These are phyloP conservation scores for Philotrypesis tridentata DNA, from an alignment of 1,140 invertebrate genomes.

Conservation along the genomic window DNA sequence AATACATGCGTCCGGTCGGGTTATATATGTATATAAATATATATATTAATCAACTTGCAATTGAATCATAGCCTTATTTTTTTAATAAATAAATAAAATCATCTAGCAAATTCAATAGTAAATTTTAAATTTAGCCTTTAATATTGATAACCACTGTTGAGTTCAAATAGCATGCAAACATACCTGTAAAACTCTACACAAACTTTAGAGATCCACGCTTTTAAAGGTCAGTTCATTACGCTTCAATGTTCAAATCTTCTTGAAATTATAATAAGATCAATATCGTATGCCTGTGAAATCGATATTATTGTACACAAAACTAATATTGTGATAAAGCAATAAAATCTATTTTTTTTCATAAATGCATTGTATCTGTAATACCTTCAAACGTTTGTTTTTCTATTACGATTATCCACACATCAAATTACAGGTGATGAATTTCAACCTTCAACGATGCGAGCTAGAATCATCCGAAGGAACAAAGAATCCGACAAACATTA, in stretches of 20 bases:
- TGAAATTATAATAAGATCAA: neutral
- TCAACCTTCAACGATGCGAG: too few relatives aligned
- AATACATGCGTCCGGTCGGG: neutral
- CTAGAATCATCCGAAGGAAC: neutral
- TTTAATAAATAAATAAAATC: constrained; percentile 1
- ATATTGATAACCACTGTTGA: neutral
- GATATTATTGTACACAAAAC: constrained; percentile 53
- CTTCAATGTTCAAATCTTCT: constrained; percentile 7
- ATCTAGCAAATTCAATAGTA: neutral
- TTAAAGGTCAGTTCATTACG: neutral
- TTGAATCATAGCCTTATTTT: constrained; percentile 25
- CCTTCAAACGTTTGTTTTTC: too few relatives aligned
- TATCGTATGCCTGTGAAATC: constrained; percentile 19
- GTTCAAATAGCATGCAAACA: neutral
- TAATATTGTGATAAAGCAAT: constrained; percentile 61
- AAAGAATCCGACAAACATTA: constrained; percentile 16
- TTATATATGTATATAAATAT: neutral
- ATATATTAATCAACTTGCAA: constrained; percentile 9
- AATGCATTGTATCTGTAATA: neutral
- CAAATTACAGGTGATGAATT: neutral
- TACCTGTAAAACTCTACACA: constrained; percentile 18
- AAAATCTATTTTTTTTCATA: constrained; percentile 66
- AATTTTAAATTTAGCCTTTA: constrained; percentile 14
- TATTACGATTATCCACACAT: too few relatives aligned
- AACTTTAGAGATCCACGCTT: constrained; percentile 9